phyloP scores from a whole-genome alignment of 2,888 invertebrate species.

The Cerastis rubricosa region DNA sequence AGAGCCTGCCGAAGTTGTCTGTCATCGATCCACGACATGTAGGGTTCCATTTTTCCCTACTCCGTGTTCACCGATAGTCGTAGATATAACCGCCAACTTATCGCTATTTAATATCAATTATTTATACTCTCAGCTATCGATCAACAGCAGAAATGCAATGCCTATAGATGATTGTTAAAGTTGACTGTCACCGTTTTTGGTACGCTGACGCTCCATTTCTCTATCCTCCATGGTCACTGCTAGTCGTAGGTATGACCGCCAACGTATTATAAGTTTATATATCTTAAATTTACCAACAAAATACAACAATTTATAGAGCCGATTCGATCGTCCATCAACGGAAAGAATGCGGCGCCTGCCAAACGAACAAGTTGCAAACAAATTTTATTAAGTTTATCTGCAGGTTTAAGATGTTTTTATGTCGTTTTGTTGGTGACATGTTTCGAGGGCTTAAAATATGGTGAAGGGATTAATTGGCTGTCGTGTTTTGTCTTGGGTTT shows the following conservation, averaged over 20 bases:
- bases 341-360: slow-evolving; percentile 44
- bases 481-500: background rate
- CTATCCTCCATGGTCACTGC: slow-evolving; percentile 4
- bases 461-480: background rate
- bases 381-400: slow-evolving; percentile 45
- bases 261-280: background rate
- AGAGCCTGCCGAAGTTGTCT: background rate
- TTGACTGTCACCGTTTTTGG: background rate
- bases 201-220: background rate
- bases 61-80: background rate
- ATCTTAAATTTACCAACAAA: slow-evolving; percentile 33
- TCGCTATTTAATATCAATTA: background rate
- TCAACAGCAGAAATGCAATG: slow-evolving; percentile 28
- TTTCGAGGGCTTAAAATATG: slow-evolving; percentile 13
- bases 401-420: background rate
- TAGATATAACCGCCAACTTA: background rate
- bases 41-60: slow-evolving; percentile 18
- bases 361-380: slow-evolving; percentile 34
- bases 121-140: slow-evolving; percentile 4
- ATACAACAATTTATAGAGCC: slow-evolving; percentile 32
- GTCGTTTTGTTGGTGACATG: slow-evolving; percentile 2
- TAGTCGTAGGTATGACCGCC: background rate
- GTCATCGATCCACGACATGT: background rate
- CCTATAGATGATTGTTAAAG: background rate
- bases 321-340: slow-evolving; percentile 37